Evolutionary conservation across 2,797 vertebrate genomes (phyloP).

Genomic region (Basileuterus tristriatus): DNA sequence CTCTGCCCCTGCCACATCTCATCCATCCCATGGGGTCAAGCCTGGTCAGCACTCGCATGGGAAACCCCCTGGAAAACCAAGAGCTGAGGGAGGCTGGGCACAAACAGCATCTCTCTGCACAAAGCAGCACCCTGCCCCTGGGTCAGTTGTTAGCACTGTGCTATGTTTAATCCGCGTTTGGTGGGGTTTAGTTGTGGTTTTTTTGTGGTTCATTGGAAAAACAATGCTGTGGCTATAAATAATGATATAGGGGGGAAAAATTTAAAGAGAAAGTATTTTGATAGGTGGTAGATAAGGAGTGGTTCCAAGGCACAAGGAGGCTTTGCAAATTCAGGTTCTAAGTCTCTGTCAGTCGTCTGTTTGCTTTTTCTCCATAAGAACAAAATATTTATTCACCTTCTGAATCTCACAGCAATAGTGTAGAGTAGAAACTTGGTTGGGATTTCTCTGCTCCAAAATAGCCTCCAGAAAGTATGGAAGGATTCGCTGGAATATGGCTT

Average conservation of each 20-base stretch:
- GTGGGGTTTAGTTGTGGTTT: not conserved
- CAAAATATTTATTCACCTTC: not conserved
- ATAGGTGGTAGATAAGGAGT: not conserved
- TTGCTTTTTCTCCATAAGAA: not conserved
- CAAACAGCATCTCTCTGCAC: not conserved
- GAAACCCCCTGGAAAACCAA: not conserved
- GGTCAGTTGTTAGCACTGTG: not conserved
- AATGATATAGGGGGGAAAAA: rapidly evolving
- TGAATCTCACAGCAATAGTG: not conserved
- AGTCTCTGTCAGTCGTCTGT: not conserved
- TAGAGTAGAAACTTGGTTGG: not conserved
- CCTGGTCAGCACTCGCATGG: not conserved
- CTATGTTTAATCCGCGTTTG: not conserved
- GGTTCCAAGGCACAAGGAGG: not conserved
- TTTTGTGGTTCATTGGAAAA: not conserved
- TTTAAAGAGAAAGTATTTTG: not conserved
- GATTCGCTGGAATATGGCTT: rapidly evolving
- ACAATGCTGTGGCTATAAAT: not conserved
- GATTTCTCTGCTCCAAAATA: not conserved
- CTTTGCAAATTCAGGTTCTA: not conserved
- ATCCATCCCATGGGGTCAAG: not conserved
- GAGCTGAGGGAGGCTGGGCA: not conserved
- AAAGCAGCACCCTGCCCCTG: not conserved
- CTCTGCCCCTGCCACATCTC: not conserved
- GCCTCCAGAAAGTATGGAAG: not conserved